These are phyloP conservation scores for Cosmia trapezina DNA, from an alignment of 2,888 invertebrate species.

Conservation along the genomic window DNA sequence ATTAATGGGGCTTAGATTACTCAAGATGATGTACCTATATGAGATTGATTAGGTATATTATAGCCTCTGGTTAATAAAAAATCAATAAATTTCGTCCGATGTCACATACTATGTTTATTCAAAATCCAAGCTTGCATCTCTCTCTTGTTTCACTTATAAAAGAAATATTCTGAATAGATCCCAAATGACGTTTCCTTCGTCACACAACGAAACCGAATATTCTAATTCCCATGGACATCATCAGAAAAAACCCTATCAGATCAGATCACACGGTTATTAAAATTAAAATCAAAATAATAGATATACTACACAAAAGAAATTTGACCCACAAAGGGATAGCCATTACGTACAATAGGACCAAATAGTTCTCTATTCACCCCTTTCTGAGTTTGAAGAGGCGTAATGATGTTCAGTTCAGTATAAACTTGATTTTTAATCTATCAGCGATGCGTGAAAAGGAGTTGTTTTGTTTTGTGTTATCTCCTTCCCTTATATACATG, in stretches of 20 bases:
- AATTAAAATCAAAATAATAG: constrained; percentile 72
- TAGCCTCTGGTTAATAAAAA: too few species aligned
- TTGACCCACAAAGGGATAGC: constrained; percentile 66
- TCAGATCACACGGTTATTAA: constrained; percentile 76
- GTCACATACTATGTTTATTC: too few species aligned
- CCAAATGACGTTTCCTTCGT: constrained; percentile 25
- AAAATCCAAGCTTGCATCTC: constrained; percentile 5
- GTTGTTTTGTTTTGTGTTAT: constrained; percentile 44
- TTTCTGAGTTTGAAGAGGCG: constrained; percentile 50
- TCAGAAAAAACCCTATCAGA: constrained; percentile 30
- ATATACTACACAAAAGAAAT: constrained; percentile 72
- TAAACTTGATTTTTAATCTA: constrained; percentile 62
- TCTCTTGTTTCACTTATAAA: not conserved
- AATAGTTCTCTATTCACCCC: constrained; percentile 61
- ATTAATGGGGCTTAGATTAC: not conserved
- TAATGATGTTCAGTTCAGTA: constrained; percentile 52
- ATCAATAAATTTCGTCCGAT: too few species aligned
- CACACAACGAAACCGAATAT: constrained; percentile 42
- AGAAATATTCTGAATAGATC: not conserved
- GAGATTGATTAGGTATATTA: too few species aligned
- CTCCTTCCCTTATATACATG: not conserved
- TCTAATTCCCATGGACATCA: constrained; percentile 48
- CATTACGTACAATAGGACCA: constrained; percentile 56
- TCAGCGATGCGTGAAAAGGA: constrained; percentile 66
- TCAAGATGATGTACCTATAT: not conserved